phyloP scores from a whole-genome alignment of 2,113 vertebrate genomes.

The Istiophorus platypterus region DNA sequence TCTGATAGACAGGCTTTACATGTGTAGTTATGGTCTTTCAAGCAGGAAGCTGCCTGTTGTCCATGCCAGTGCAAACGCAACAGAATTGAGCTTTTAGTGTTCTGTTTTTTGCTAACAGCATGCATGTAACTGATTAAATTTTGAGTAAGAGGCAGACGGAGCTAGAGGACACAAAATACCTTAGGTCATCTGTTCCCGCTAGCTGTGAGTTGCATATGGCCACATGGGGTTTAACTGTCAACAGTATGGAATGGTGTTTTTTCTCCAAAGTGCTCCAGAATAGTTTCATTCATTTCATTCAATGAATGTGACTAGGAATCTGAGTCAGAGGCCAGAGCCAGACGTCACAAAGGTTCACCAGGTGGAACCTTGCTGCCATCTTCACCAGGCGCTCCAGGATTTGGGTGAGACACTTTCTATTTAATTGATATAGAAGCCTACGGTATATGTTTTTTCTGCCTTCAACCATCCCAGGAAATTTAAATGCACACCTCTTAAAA shows the following conservation, averaged over 20 bases:
- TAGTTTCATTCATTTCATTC: background rate
- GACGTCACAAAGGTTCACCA: conserved; percentile 15
- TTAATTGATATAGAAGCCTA: background rate
- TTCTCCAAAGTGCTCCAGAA: background rate
- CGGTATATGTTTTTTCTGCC: background rate
- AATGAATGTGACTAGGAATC: conserved; percentile 51
- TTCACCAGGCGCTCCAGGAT: conserved; percentile 34
- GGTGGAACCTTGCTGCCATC: conserved; percentile 44
- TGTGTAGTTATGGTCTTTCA: conserved; percentile 26
- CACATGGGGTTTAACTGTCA: conserved; percentile 8
- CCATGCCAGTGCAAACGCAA: conserved; percentile 1
- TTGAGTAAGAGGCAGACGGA: conserved; percentile 6
- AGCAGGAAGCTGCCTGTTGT: conserved; percentile 42
- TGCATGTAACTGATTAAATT: conserved; percentile 33
- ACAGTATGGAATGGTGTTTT: background rate
- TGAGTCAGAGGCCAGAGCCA: conserved; percentile 32
- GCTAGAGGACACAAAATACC: conserved; percentile 12
- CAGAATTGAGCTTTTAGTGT: conserved; percentile 31
- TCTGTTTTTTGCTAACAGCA: conserved; percentile 40
- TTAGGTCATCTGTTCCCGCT: background rate
- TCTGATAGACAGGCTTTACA: conserved; percentile 49
- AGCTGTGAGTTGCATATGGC: background rate
- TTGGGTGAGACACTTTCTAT: conserved; percentile 59
- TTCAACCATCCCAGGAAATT: background rate
- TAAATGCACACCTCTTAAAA: background rate